Percentiles rank a stretch among this genome's conserved stretches.
Evolutionary conservation across 2,888 invertebrate species (phyloP).

Genomic region (Thecocarcelia acutangulata): DNA sequence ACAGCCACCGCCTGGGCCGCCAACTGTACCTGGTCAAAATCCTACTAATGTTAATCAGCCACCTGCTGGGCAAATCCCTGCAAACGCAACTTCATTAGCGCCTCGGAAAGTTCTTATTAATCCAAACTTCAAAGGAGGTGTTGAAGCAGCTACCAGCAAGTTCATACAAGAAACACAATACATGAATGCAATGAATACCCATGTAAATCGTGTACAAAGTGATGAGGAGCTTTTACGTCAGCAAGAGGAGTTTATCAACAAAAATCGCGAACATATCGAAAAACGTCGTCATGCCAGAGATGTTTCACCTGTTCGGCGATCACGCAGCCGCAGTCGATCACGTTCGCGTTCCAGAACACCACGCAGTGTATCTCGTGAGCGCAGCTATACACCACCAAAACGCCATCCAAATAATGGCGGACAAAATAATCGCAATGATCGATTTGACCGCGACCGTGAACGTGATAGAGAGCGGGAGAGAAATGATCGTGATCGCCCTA

Average conservation of each 20-base stretch:
- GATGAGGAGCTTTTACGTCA: slow-evolving; percentile 81
- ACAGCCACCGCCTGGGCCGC: slow-evolving; percentile 46
- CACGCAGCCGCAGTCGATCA: slow-evolving; percentile 75
- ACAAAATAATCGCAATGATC: slow-evolving; percentile 64
- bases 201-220: slow-evolving; percentile 75
- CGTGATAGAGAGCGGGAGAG: slow-evolving; percentile 74
- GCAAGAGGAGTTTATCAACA: slow-evolving; percentile 81
- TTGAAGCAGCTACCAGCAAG: slow-evolving; percentile 81
- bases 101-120: slow-evolving; percentile 80
- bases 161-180: slow-evolving; percentile 81
- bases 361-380: slow-evolving; percentile 79
- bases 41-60: slow-evolving; percentile 52
- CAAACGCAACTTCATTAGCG: slow-evolving; percentile 66
- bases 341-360: slow-evolving; percentile 65
- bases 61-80: slow-evolving; percentile 53
- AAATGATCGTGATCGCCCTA: slow-evolving; percentile 74
- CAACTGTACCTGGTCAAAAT: slow-evolving; percentile 64
- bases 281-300: slow-evolving; percentile 80
- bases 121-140: slow-evolving; percentile 82
- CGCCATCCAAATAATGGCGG: slow-evolving; percentile 71
- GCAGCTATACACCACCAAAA: slow-evolving; percentile 80
- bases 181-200: slow-evolving; percentile 77
- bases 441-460: slow-evolving; percentile 73
- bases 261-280: slow-evolving; percentile 81
- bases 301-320: slow-evolving; percentile 73